Base-by-base conservation (phyloP, 2,888 invertebrate genomes). In the Noctua fimbriata region DNA sequence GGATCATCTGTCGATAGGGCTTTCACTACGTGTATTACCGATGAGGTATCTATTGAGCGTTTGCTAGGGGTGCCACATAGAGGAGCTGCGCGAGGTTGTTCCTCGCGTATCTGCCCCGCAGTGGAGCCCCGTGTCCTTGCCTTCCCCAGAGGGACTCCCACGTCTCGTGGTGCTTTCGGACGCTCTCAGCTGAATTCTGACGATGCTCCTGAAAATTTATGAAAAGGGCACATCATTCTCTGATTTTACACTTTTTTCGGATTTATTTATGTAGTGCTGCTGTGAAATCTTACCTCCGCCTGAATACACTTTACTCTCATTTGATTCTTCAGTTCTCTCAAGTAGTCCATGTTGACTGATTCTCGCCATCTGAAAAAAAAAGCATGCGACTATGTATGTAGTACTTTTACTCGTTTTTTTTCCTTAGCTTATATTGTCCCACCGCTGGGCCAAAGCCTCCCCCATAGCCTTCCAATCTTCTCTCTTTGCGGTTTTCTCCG, bases 91-190 rank as follows among this genome's bases (percentile, higher is more conserved):
- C 95, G 18, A 97, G 93, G 81, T 97, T 97, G 89, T 93, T 94
- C 69, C 97, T 89, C 5, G 95, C 96, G 83, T 96, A 96, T 36
- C 94, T 93, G 55, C 97, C 98, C 1, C 96, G 97, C 58, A 93
- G 93, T 14, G 97, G 97, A 1, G 97, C 97, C 0, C 97, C 97
- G 90, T 98, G 98, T 1, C 98, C 98, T 0, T 98, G 98, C 70
- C 98, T 97, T 47, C 98, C 98, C 98, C 98, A 98, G 89, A 98
- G 97, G 18, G 97, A 97, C 72, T 98, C 97, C 98, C 98, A 98
- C 3, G 98, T 98, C 87, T 97, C 97, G 93, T 98, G 98, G 93
- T 98, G 98, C 85, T 97, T 97, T 73, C 97, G 97, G 79, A 97
- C 97, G 88, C 97, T 97, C 92, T 98, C 98, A 55, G 97, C 97